Evolutionary conservation across 2,797 vertebrate genomes (phyloP).

Genomic region (Kryptolebias ocellatus): DNA sequence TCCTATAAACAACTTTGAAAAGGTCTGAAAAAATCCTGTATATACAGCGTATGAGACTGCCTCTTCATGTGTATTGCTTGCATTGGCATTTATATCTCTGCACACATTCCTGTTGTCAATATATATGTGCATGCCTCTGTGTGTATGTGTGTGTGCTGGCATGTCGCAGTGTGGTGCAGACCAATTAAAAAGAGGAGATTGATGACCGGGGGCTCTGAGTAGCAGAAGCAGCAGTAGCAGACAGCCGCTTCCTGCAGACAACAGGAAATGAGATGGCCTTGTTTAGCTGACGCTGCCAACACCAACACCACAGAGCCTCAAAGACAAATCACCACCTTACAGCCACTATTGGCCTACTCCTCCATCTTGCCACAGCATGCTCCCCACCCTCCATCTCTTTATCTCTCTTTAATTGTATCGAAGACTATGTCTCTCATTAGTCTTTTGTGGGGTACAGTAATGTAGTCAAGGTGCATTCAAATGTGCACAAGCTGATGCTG

Average conservation of each 20-base stretch:
- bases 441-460: constrained; percentile 37
- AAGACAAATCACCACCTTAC: constrained; percentile 80
- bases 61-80: constrained; percentile 16
- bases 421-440: constrained; percentile 50
- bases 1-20: neutral
- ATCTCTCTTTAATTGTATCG: constrained; percentile 52
- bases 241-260: constrained; percentile 83
- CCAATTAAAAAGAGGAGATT: constrained; percentile 85
- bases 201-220: constrained; percentile 75
- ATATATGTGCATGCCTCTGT: constrained; percentile 18
- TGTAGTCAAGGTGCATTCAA: constrained; percentile 33
- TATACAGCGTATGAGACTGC: neutral
- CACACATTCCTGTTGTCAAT: constrained; percentile 44
- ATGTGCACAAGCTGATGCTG: constrained; percentile 21
- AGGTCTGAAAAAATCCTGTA: neutral
- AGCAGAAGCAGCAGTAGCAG: constrained; percentile 67
- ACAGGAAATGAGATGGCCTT: constrained; percentile 85
- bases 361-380: constrained; percentile 58
- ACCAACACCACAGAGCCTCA: constrained; percentile 65
- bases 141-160: constrained; percentile 17
- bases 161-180: constrained; percentile 69
- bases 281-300: constrained; percentile 79
- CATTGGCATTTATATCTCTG: constrained; percentile 41
- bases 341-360: constrained; percentile 50
- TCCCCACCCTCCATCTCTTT: constrained; percentile 50